Evolutionary conservation across 2,888 invertebrate genomes (phyloP).

Genomic region (Folsomia manolachei): DNA sequence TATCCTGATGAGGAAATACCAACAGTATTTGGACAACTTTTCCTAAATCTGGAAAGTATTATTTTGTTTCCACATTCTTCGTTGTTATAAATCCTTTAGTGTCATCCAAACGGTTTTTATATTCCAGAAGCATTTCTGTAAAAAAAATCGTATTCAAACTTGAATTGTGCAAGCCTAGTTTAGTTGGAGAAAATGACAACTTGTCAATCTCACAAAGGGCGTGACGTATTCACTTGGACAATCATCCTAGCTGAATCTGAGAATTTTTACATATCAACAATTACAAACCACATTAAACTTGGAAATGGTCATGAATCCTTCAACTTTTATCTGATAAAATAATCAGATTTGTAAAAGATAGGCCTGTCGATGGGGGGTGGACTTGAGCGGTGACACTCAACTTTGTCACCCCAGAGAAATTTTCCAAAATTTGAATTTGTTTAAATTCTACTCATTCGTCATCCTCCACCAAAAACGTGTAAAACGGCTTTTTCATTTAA

Average conservation of each 20-base stretch:
- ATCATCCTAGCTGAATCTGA: neutral
- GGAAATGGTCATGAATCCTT: constrained; percentile 18
- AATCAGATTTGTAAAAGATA: constrained; percentile 40
- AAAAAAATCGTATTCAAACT: neutral
- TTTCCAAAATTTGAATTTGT: constrained; percentile 12
- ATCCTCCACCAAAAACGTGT: neutral
- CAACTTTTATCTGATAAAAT: constrained; percentile 21
- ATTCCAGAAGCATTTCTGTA: neutral
- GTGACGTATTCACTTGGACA: neutral
- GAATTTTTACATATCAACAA: constrained; percentile 5
- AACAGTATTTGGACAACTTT: no score
- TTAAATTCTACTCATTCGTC: neutral
- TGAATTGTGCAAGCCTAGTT: neutral
- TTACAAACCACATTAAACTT: constrained; percentile 5
- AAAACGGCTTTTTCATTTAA: neutral
- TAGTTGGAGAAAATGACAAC: neutral
- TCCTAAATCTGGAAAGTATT: no score
- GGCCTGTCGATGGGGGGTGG: constrained; percentile 37
- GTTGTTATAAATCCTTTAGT: no score
- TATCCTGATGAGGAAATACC: no score
- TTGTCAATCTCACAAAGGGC: neutral
- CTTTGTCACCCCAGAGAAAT: constrained; percentile 38
- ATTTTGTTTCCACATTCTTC: no score
- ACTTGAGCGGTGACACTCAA: constrained; percentile 45
- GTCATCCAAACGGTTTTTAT: no score